Percentiles rank a stretch among this genome's conserved stretches.
Conservation (phyloP, 2,888 invertebrate species). For the Rotaria macrura region DNA sequence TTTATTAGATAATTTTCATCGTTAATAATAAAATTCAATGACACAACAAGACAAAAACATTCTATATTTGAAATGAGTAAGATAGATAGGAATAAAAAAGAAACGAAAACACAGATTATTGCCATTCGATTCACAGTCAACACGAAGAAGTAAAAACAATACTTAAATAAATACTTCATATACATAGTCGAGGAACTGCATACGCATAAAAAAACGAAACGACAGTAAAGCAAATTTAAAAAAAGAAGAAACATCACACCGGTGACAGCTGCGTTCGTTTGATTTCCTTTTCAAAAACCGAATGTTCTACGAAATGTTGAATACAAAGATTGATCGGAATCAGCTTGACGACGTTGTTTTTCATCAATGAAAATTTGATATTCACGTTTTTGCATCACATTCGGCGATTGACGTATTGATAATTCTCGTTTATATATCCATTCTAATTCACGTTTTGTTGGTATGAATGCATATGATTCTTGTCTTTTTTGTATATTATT, state of each 20-base stretch:
- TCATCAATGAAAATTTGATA: neutral
- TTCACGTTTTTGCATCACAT: neutral
- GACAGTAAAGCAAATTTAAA: neutral
- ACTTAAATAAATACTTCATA: neutral
- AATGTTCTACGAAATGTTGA: neutral
- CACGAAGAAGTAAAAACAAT: neutral
- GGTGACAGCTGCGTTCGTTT: neutral
- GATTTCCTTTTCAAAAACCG: neutral
- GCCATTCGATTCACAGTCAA: neutral
- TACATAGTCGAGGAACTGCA: neutral
- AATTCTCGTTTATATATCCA: constrained; percentile 30
- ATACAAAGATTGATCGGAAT: neutral
- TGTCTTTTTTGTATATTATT: neutral
- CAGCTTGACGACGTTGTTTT: neutral
- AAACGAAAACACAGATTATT: neutral
- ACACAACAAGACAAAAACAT: neutral
- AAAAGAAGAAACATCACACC: constrained; percentile 9
- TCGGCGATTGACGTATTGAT: neutral
- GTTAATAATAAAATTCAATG: neutral
- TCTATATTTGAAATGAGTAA: neutral
- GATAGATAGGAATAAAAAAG: neutral
- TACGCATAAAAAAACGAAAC: neutral
- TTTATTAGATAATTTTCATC: neutral
- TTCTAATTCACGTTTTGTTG: constrained; percentile 16
- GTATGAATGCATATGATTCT: constrained; percentile 5